Percentiles rank a stretch among this genome's conserved stretches.
Evolutionary conservation across 2,797 vertebrate species (phyloP).

Genomic region (Parauchenoglanis ngamensis): DNA sequence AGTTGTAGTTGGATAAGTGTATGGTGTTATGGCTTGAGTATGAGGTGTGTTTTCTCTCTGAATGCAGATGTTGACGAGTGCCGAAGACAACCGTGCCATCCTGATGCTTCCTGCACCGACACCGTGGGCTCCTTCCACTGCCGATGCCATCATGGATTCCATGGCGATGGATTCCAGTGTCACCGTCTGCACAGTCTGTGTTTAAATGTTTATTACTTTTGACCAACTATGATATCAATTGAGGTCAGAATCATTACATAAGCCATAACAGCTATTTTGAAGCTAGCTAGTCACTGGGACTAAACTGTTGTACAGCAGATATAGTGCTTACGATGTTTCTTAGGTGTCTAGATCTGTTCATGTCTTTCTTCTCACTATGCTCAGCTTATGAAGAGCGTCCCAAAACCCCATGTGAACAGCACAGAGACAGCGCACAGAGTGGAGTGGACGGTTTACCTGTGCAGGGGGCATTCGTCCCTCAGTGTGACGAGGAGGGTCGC

Average conservation of each 20-base stretch:
- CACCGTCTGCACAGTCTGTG: constrained; percentile 70
- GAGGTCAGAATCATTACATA: neutral
- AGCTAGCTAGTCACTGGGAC: neutral
- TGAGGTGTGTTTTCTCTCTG: constrained; percentile 3
- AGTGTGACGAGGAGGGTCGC: constrained; percentile 75
- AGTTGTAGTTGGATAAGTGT: neutral
- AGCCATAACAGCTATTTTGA: neutral
- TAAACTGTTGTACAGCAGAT: neutral
- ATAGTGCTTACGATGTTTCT: neutral
- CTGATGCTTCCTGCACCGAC: constrained; percentile 79
- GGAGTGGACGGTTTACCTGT: constrained; percentile 2
- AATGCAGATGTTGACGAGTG: constrained; percentile 87
- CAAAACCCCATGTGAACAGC: constrained; percentile 73
- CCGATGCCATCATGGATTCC: constrained; percentile 77
- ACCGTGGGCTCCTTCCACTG: constrained; percentile 83
- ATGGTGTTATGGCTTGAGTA: neutral
- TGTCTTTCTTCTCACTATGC: neutral
- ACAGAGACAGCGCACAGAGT: constrained; percentile 70
- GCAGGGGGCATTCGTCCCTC: constrained; percentile 68
- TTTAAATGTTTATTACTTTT: neutral
- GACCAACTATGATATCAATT: neutral
- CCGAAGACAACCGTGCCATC: constrained; percentile 78
- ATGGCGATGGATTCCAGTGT: constrained; percentile 85
- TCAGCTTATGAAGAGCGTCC: constrained; percentile 41
- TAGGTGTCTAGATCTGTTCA: neutral